These are phyloP conservation scores for Sinocyclocheilus grahami DNA, from an alignment of 2,113 vertebrate genomes.

Conservation along the genomic window DNA sequence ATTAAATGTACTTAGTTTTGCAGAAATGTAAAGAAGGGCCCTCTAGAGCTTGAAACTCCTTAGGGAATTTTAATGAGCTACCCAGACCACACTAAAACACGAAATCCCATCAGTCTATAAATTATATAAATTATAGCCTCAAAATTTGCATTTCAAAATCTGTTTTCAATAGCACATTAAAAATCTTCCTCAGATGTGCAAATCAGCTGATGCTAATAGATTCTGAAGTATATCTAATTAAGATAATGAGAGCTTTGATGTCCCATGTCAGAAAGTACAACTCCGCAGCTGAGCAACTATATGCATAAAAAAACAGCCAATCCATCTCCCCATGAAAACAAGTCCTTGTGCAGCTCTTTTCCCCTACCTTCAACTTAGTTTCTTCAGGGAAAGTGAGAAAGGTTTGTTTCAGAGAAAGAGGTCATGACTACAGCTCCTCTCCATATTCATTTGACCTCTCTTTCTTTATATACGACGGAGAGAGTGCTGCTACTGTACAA, in stretches of 20 bases:
- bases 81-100: neutral
- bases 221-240: slow-evolving; percentile 69
- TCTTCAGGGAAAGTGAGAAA: slow-evolving; percentile 25
- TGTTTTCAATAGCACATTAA: slow-evolving; percentile 57
- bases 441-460: slow-evolving; percentile 54
- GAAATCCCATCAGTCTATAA: slow-evolving; percentile 38
- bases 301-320: slow-evolving; percentile 55
- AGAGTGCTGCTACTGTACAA: slow-evolving; percentile 41
- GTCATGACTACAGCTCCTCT: slow-evolving; percentile 32
- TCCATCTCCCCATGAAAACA: slow-evolving; percentile 49
- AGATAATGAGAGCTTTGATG: slow-evolving; percentile 75
- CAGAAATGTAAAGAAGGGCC: neutral
- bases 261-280: slow-evolving; percentile 61
- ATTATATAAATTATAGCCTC: slow-evolving; percentile 34
- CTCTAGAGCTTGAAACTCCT: slow-evolving; percentile 2
- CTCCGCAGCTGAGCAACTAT: slow-evolving; percentile 47
- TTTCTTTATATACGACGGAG: slow-evolving; percentile 27
- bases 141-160: slow-evolving; percentile 70
- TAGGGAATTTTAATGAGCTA: slow-evolving; percentile 28
- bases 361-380: neutral
- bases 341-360: neutral
- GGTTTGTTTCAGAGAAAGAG: slow-evolving; percentile 38
- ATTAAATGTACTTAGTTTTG: slow-evolving; percentile 18
- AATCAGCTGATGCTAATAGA: slow-evolving; percentile 62
- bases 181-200: slow-evolving; percentile 61